Percentiles rank a stretch among this genome's conserved stretches.
Evolutionary conservation across 2,113 vertebrate species (phyloP).

Genomic region (Percina caprodes): DNA sequence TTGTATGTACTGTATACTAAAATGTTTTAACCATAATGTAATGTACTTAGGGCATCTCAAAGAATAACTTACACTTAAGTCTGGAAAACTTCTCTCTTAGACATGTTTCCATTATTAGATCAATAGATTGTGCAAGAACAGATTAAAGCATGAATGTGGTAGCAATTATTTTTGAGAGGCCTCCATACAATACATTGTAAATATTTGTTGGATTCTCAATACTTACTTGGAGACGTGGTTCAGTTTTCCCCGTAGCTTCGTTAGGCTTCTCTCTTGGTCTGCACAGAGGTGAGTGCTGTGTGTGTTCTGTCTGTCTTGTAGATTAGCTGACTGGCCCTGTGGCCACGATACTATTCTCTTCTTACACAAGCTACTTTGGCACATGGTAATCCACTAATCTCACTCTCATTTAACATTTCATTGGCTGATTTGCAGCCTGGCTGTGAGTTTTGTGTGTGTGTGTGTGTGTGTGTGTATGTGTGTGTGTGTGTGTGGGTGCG

Average conservation of each 20-base stretch:
- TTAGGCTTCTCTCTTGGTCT: constrained; percentile 9
- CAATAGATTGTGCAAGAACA: constrained; percentile 19
- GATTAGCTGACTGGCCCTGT: constrained; percentile 64
- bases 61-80: constrained; percentile 12
- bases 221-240: constrained; percentile 53
- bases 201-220: background rate
- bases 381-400: constrained; percentile 81
- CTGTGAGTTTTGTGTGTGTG: constrained; percentile 10
- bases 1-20: background rate
- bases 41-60: background rate
- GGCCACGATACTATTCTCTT: constrained; percentile 54
- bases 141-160: background rate
- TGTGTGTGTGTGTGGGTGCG: background rate
- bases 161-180: background rate
- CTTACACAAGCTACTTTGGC: constrained; percentile 78
- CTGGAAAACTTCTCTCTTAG: background rate
- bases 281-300: constrained; percentile 4
- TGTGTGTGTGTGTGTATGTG: background rate
- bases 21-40: background rate
- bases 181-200: background rate
- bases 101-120: constrained; percentile 33
- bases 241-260: background rate
- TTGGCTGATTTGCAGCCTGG: constrained; percentile 63
- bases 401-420: constrained; percentile 68
- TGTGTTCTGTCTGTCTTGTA: constrained; percentile 34